phyloP scores from a whole-genome alignment of 1,140 invertebrate genomes.

The Sycophaga agraensis region DNA sequence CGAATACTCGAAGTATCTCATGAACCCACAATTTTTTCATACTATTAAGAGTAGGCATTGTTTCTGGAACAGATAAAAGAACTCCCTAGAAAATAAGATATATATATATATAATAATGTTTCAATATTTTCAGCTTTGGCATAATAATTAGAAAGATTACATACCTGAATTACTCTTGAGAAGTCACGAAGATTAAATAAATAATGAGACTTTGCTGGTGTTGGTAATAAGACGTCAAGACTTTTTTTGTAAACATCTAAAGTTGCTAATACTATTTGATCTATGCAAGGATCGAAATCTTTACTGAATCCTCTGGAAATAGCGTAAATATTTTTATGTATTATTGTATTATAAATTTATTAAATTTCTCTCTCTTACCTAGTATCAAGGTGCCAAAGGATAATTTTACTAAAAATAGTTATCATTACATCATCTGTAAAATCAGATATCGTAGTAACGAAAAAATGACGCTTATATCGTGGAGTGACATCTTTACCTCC shows the following conservation, averaged over 20 bases:
- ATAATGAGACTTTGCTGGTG: slow-evolving; percentile 90
- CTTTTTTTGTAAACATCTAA: slow-evolving; percentile 86
- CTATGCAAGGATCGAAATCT: slow-evolving; percentile 91
- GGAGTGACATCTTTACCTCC: slow-evolving; percentile 84
- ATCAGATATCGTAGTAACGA: slow-evolving; percentile 86
- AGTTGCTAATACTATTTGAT: slow-evolving; percentile 85
- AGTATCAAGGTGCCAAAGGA: slow-evolving; percentile 92
- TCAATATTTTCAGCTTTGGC: too few relatives aligned
- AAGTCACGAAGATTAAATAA: slow-evolving; percentile 95
- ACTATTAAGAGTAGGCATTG: slow-evolving; percentile 80
- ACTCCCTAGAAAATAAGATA: slow-evolving; percentile 74
- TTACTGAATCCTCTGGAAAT: slow-evolving; percentile 83
- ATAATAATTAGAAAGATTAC: neutral
- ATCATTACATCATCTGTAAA: slow-evolving; percentile 83
- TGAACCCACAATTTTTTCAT: slow-evolving; percentile 95
- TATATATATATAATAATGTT: too few relatives aligned
- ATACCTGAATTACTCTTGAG: slow-evolving; percentile 83
- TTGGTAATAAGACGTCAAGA: slow-evolving; percentile 80
- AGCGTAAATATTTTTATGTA: neutral
- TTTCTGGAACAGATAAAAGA: slow-evolving; percentile 87
- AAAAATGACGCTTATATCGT: slow-evolving; percentile 88
- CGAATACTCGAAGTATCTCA: slow-evolving; percentile 90
- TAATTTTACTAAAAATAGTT: slow-evolving; percentile 87
- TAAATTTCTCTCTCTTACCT: slow-evolving; percentile 40
- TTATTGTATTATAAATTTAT: neutral